Base-by-base conservation (phyloP, 2,797 vertebrate species). In the Cephalopachus bancanus region DNA sequence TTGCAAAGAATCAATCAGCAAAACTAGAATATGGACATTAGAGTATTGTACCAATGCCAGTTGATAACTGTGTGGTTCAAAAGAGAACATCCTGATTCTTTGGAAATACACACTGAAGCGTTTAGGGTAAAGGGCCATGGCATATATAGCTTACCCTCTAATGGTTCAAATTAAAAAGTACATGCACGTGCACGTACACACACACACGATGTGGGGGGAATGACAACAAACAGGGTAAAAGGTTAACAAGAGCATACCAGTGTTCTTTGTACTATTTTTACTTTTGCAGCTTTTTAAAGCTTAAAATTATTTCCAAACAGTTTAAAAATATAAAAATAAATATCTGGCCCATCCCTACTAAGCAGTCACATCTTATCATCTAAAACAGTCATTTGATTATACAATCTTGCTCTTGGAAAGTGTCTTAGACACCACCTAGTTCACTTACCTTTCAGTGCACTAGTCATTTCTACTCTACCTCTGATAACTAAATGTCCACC, bases 221-320 rank as follows among this genome's bases (percentile, higher is more conserved):
- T 83, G 51, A 72, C 11, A 83, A 1, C 37, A 60, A 91, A 91
- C 16, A 20, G 12, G 24, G 9, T 78, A 62, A 53, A 92, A 93
- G 16, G 30, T n/a, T 57, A 62, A 59, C 6, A 64, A 67, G 49
- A 93, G 19, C n/a, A n/a, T 5, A 49, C 6, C 20, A 81, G 65
- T 49, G 22, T 59, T 67, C 30, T 28, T 51, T 16, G 2, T 37
- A 55, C 22, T 62, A 22, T 55, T 86, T 92, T 90, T 83, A 83
- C 57, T 64, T 92, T 33, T 78, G 5, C 28, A 33, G 62, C 15
- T 71, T 71, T 30, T 69, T 76, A 44, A 79, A 86, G 16, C 44
- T 74, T 86, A 72, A 67, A 85, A 44, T 83, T 85, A 74, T 80
- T 75, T 89, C 62, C 44, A 76, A 91, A 89, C 6, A 49, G 14